Evolutionary conservation across 2,888 invertebrate genomes (phyloP), one percentile per base, ranked within the genome.

Genomic region (Orthonychiurus folsomi): DNA sequence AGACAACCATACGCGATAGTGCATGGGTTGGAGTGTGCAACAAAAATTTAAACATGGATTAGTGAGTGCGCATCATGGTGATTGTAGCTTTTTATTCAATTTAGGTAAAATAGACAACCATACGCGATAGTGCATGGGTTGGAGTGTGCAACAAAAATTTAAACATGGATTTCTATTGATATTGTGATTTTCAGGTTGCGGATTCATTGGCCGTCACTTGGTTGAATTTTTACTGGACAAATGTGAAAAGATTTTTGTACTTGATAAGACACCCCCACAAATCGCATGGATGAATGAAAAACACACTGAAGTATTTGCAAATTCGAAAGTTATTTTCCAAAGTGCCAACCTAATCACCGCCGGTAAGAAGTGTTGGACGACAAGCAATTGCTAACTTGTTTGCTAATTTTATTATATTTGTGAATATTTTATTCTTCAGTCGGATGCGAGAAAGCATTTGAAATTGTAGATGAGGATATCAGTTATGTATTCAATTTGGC

Each of bases 211-310:
- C 70, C 84, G 93, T 75, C 89, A 93, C 80, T 81, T 93, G 73
- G 87, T 92, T 65, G 83, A 86, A 66, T 87, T 87, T 79, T 81
- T 93, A 75, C 80, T 93, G 70, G 82, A 82, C 67, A 86, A 90
- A 78, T 84, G 85, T 66, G 85, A 85, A 74, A 82, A 81, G 73
- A 81, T 93, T 68, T 84, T 88, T 70, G 85, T 92, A 56, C 89
- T 90, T 63, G 94, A 94, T 79, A 94, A 94, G 79, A 92, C 93
- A 28, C 93, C 93, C 58, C 93, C 93, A 1, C 89, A 90, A 78
- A 86, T 91, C 74, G 93, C 93, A 1, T 94, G 93, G 87, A 79
- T 94, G 47, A 92, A 89, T 77, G 78, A 82, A 1, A 78, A 79
- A 65, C 93, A 93, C 75, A 81, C 83, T 70, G 82, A 83, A 73